phyloP scores from a whole-genome alignment of 2,888 invertebrate genomes.

The Nomada hirtipes region DNA sequence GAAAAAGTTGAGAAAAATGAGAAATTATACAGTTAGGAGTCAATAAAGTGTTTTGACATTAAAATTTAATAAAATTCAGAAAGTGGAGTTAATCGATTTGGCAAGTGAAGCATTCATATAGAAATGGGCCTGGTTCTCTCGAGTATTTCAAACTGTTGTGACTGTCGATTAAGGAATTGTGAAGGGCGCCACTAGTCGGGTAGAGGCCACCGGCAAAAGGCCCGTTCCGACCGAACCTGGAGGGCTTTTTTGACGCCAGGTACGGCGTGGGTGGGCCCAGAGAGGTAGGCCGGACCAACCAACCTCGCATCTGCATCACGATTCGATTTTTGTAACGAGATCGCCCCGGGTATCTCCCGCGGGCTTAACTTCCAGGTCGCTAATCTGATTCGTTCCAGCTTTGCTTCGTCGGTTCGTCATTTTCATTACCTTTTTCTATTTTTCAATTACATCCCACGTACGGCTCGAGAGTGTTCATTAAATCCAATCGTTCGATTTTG shows the following conservation, averaged over 20 bases:
- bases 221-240: conserved; percentile 49
- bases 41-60: no score
- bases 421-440: background rate
- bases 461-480: background rate
- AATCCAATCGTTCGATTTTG: no score
- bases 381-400: background rate
- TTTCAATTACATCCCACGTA: background rate
- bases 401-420: background rate
- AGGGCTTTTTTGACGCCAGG: conserved; percentile 71
- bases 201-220: conserved; percentile 43
- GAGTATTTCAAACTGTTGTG: background rate
- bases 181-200: conserved; percentile 79
- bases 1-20: no score
- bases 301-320: conserved; percentile 61
- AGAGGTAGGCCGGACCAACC: conserved; percentile 74
- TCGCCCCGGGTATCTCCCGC: conserved; percentile 23
- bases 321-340: conserved; percentile 63
- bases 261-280: conserved; percentile 78
- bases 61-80: no score
- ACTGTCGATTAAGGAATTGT: background rate
- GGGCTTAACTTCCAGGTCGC: conserved; percentile 4
- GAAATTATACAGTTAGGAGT: no score
- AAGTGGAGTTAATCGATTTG: no score
- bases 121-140: background rate
- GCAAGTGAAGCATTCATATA: no score